These are phyloP conservation scores for Colistium nudipinnis DNA, from an alignment of 2,113 vertebrate species.

Conservation along the genomic window DNA sequence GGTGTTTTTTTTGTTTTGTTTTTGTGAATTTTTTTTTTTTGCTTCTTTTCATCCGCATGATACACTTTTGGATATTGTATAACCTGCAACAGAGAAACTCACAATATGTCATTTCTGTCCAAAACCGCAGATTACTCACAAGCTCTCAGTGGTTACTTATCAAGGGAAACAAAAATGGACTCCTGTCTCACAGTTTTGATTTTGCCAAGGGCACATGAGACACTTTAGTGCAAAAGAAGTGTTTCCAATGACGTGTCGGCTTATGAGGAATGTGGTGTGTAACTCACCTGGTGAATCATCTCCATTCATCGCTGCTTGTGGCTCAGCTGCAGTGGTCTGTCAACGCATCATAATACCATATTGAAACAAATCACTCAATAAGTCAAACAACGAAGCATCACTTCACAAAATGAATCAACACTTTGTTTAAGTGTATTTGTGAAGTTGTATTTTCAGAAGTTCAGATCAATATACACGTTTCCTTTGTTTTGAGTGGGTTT, in stretches of 20 bases:
- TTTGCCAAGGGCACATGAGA: not conserved
- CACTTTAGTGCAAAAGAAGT: not conserved
- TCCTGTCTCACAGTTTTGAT: not conserved
- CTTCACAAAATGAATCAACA: too few species aligned
- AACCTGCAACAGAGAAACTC: not conserved
- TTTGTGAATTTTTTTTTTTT: too few species aligned
- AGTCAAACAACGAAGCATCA: not conserved
- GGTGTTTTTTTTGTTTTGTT: too few species aligned
- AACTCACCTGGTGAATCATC: not conserved
- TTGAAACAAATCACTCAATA: not conserved
- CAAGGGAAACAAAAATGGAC: not conserved
- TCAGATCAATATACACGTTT: too few species aligned
- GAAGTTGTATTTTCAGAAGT: too few species aligned
- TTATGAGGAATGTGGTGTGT: not conserved
- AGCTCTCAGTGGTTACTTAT: slow-evolving; percentile 4
- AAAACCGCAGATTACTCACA: not conserved
- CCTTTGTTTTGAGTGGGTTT: too few species aligned
- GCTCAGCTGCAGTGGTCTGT: not conserved
- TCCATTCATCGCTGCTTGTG: not conserved
- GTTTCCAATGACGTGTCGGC: not conserved
- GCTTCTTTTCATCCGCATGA: slow-evolving; percentile 3
- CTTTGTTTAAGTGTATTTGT: too few species aligned
- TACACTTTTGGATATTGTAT: not conserved
- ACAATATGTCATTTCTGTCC: not conserved
- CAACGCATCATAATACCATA: too few species aligned